phyloP scores from a whole-genome alignment of 2,797 vertebrate genomes.

The Spheniscus humboldti region DNA sequence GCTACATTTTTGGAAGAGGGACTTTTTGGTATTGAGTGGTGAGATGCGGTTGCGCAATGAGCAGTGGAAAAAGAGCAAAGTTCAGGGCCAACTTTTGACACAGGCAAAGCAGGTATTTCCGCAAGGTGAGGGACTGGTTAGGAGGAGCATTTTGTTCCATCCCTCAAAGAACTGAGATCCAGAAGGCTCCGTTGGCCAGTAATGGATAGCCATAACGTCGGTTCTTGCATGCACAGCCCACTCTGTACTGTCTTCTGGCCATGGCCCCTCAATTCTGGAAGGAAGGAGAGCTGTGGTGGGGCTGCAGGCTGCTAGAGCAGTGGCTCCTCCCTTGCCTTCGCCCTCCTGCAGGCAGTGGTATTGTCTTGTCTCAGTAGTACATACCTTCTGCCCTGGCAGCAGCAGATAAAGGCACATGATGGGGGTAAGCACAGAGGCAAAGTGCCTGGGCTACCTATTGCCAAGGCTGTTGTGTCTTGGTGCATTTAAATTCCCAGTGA shows the following conservation, averaged over 20 bases:
- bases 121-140: background rate
- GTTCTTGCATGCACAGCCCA: background rate
- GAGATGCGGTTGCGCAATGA: background rate
- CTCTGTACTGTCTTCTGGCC: background rate
- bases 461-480: background rate
- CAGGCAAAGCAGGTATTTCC: background rate
- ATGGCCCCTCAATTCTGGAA: background rate
- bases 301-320: background rate
- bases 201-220: no score
- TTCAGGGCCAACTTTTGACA: background rate
- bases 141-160: background rate
- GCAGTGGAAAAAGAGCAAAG: background rate
- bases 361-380: background rate
- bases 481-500: background rate
- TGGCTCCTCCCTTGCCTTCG: background rate
- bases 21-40: background rate
- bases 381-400: background rate
- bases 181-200: background rate
- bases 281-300: background rate
- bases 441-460: background rate
- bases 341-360: background rate
- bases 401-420: accelerated
- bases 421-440: background rate
- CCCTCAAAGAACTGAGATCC: background rate
- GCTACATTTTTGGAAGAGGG: background rate